A percentile compares a stretch with the other conserved stretches of the same genome.
Conservation (phyloP, 2,113 vertebrate genomes). For the Dinomys branickii region DNA sequence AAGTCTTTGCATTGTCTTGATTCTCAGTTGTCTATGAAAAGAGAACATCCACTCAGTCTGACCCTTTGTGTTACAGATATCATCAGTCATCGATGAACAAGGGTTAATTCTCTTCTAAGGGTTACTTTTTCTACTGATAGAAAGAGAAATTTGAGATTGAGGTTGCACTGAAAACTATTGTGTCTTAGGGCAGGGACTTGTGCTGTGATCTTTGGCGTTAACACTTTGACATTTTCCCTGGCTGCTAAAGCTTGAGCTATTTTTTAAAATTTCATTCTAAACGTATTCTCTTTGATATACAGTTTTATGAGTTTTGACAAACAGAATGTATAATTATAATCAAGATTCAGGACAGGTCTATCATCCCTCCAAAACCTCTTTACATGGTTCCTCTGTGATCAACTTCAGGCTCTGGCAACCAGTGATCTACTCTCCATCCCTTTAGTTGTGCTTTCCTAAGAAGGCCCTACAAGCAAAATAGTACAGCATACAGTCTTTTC, state of each 20-base stretch:
- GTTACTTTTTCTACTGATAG: background rate
- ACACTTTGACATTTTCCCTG: slow-evolving; percentile 28
- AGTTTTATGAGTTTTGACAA: background rate
- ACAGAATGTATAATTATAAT: background rate
- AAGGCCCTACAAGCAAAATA: background rate
- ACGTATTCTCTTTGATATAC: background rate
- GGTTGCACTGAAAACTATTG: background rate
- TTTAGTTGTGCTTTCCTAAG: background rate
- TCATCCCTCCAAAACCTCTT: background rate
- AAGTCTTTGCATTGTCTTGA: background rate
- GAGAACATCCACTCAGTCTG: background rate
- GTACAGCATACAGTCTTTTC: background rate
- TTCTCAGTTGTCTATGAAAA: background rate
- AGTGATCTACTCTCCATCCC: background rate
- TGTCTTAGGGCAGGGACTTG: background rate
- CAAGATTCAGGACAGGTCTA: background rate
- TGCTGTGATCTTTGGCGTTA: slow-evolving; percentile 50
- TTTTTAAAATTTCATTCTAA: slow-evolving; percentile 43
- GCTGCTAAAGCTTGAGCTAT: background rate
- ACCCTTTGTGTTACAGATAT: background rate
- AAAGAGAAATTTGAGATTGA: slow-evolving; percentile 9
- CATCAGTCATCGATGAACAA: background rate
- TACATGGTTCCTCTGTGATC: background rate
- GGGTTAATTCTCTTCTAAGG: too few species aligned
- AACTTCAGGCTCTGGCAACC: background rate